Evolutionary conservation across 2,888 invertebrate species (phyloP).

Genomic region (Harpagoxenus sublaevis): DNA sequence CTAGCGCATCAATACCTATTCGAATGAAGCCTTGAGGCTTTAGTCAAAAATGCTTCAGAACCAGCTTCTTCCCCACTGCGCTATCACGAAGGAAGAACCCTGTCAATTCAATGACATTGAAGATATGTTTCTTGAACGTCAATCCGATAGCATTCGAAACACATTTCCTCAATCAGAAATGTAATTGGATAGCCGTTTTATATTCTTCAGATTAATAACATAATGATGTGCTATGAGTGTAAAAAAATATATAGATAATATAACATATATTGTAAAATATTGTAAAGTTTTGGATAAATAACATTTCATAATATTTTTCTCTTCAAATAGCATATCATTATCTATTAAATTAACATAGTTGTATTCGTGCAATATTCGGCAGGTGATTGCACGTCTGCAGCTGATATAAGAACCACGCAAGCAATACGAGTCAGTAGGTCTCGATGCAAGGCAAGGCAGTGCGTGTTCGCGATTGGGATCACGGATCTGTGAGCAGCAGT

Average conservation of each 20-base stretch:
- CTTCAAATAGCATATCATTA: neutral
- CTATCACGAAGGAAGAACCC: neutral
- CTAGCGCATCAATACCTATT: neutral
- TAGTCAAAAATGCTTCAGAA: neutral
- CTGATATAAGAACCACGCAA: neutral
- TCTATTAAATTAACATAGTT: neutral
- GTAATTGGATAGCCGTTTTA: neutral
- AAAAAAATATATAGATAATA: neutral
- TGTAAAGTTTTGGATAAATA: neutral
- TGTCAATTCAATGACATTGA: neutral
- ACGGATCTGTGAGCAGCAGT: conserved; percentile 29
- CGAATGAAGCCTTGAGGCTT: too few species aligned
- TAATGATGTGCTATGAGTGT: neutral
- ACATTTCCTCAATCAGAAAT: neutral
- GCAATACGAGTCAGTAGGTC: conserved; percentile 20
- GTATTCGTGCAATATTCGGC: neutral
- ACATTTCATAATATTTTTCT: neutral
- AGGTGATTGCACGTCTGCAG: neutral
- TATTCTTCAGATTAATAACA: neutral
- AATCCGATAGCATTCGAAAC: neutral
- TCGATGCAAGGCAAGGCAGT: neutral
- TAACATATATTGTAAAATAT: neutral
- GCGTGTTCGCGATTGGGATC: conserved; percentile 44
- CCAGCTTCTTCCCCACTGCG: neutral
- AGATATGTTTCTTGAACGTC: neutral